Evolutionary conservation across 1,140 invertebrate species (phyloP).

Genomic region (Centruroides vittatus): DNA sequence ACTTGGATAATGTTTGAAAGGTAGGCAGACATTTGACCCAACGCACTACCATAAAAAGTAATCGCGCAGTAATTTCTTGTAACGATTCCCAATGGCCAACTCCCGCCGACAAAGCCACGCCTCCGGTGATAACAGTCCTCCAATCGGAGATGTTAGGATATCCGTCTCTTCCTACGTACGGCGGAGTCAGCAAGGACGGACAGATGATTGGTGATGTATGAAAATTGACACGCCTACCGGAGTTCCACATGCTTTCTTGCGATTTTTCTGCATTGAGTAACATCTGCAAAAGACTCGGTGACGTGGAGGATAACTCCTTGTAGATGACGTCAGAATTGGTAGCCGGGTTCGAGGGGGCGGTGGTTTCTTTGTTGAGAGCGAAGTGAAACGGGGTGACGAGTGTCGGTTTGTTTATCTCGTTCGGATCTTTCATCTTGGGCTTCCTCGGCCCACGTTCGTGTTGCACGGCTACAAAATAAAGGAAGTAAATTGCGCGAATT

Average conservation of each 20-base stretch:
- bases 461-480: slow-evolving; percentile 34
- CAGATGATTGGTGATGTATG: background rate
- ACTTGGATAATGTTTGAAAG: slow-evolving; percentile 68
- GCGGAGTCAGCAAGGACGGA: background rate
- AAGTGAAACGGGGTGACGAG: background rate
- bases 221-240: background rate
- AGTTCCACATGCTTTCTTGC: slow-evolving; percentile 62
- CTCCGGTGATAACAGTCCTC: too few relatives aligned
- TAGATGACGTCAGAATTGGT: background rate
- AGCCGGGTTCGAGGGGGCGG: background rate
- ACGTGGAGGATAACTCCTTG: slow-evolving; percentile 1
- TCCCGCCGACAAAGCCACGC: background rate
- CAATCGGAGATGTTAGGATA: too few relatives aligned
- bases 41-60: slow-evolving; percentile 80
- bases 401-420: background rate
- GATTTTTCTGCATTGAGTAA: slow-evolving; percentile 72
- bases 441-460: slow-evolving; percentile 42
- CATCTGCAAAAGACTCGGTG: slow-evolving; percentile 37
- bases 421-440: slow-evolving; percentile 28
- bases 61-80: slow-evolving; percentile 72
- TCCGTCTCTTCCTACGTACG: background rate
- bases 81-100: slow-evolving; percentile 17
- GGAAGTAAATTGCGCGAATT: too few relatives aligned
- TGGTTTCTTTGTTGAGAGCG: background rate
- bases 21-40: slow-evolving; percentile 82